Evolutionary conservation across 2,888 invertebrate species (phyloP).

Genomic region (Clusia tigrina): DNA sequence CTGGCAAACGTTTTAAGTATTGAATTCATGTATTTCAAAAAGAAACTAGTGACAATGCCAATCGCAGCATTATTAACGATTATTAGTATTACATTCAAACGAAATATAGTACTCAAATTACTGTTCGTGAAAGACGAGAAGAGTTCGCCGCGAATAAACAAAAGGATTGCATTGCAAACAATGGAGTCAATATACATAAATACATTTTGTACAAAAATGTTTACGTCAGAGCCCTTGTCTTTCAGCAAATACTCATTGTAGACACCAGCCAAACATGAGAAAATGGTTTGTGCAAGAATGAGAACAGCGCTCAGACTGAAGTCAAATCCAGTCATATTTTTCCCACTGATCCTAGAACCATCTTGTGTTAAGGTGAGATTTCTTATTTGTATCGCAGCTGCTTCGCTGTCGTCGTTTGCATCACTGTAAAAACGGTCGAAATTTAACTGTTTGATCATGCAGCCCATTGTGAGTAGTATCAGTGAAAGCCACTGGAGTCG

Average conservation of each 20-base stretch:
- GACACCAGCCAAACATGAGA: conserved; percentile 93
- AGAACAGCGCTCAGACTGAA: conserved; percentile 71
- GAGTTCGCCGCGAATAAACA: conserved; percentile 74
- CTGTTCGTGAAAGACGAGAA: conserved; percentile 69
- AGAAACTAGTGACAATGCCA: conserved; percentile 93
- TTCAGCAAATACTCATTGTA: conserved; percentile 95
- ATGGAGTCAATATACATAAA: conserved; percentile 96
- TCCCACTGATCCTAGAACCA: conserved; percentile 26
- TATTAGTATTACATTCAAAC: conserved; percentile 79
- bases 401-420: conserved; percentile 44
- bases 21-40: conserved; percentile 90
- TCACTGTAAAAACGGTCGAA: conserved; percentile 58
- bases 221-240: conserved; percentile 81
- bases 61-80: conserved; percentile 89
- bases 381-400: conserved; percentile 38
- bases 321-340: conserved; percentile 64
- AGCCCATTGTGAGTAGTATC: conserved; percentile 84
- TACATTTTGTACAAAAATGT: conserved; percentile 91
- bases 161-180: conserved; percentile 82
- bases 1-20: conserved; percentile 96
- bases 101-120: conserved; percentile 68
- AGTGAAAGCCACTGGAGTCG: conserved; percentile 88
- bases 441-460: conserved; percentile 87
- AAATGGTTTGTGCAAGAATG: conserved; percentile 81
- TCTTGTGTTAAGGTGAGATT: conserved; percentile 15